Percentiles rank a stretch among this genome's conserved stretches.
phyloP scores from a whole-genome alignment of 2,888 invertebrate genomes.

The Linyphia triangularis region DNA sequence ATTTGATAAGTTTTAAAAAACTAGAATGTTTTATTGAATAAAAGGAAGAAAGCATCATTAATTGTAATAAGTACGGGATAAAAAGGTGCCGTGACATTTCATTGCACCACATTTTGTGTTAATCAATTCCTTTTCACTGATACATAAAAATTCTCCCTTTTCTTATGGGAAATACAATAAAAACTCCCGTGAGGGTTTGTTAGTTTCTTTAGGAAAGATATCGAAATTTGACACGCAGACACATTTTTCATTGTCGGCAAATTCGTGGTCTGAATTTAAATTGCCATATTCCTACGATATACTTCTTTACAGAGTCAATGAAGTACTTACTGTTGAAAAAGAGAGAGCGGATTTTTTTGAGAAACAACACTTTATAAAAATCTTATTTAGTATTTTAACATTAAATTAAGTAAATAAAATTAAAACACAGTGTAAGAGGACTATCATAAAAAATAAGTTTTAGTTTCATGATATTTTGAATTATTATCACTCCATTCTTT shows the following conservation, averaged over 20 bases:
- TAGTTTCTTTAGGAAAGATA: neutral
- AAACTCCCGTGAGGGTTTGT: neutral
- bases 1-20: too few relatives aligned
- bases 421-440: too few relatives aligned
- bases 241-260: slow-evolving; percentile 36
- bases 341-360: neutral
- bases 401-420: too few relatives aligned
- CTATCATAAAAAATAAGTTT: too few relatives aligned
- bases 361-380: too few relatives aligned
- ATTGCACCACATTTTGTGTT: slow-evolving; percentile 14
- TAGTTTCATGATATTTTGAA: too few relatives aligned
- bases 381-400: too few relatives aligned
- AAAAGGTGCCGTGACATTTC: neutral
- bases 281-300: neutral
- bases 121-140: slow-evolving; percentile 1
- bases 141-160: neutral
- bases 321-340: neutral
- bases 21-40: too few relatives aligned
- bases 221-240: slow-evolving; percentile 33
- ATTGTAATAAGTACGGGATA: neutral
- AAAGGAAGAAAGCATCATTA: too few relatives aligned
- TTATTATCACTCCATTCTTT: too few relatives aligned
- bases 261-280: neutral
- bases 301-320: neutral
- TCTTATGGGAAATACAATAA: neutral